Evolutionary conservation across 2,888 invertebrate genomes (phyloP).

Genomic region (Sphecodes monilicornis): DNA sequence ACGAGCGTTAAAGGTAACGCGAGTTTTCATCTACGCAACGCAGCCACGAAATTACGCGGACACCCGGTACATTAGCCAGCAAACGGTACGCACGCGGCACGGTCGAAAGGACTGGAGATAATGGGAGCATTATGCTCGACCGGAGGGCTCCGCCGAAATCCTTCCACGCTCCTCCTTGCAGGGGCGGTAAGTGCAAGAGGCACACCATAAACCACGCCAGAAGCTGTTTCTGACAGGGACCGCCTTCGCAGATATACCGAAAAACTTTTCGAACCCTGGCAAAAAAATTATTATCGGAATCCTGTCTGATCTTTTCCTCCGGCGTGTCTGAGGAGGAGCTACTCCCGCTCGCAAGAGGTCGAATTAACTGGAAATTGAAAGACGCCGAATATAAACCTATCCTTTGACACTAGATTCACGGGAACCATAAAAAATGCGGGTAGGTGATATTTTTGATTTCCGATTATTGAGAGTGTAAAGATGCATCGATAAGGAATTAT

Average conservation of each 20-base stretch:
- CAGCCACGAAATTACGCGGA: conserved; percentile 55
- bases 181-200: conserved; percentile 68
- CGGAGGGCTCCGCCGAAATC: conserved; percentile 66
- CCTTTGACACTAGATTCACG: too few species aligned
- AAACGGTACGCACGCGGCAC: conserved; percentile 56
- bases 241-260: conserved; percentile 50
- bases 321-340: neutral
- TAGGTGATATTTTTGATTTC: too few species aligned
- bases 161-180: conserved; percentile 65
- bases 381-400: neutral
- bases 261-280: conserved; percentile 57
- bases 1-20: conserved; percentile 36
- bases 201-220: conserved; percentile 77
- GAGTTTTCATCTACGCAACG: conserved; percentile 6
- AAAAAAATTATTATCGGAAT: conserved; percentile 67
- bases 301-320: conserved; percentile 47
- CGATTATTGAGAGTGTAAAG: too few species aligned
- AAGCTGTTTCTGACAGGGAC: conserved; percentile 77
- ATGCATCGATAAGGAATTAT: too few species aligned
- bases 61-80: conserved; percentile 67
- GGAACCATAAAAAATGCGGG: too few species aligned
- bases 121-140: conserved; percentile 78
- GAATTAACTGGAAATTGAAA: conserved; percentile 20
- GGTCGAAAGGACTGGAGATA: conserved; percentile 77
- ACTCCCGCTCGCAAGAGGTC: neutral